Evolutionary conservation across 2,888 invertebrate species (phyloP).

Genomic region (Brachyptera putata): DNA sequence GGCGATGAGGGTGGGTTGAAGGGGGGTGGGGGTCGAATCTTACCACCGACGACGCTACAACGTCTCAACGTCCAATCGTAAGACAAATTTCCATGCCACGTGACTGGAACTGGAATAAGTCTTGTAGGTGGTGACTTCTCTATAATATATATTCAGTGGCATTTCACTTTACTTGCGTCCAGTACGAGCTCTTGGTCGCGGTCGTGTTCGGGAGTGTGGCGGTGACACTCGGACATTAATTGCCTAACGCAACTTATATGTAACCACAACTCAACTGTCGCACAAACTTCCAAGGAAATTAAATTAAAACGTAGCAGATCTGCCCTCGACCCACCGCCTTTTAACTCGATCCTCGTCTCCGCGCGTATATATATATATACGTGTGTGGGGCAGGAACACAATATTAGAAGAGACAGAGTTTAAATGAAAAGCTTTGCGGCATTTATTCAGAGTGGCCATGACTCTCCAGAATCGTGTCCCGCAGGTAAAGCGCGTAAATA

Average conservation of each 20-base stretch:
- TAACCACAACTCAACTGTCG: constrained; percentile 18
- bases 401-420: background rate
- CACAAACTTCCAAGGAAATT: background rate
- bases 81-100: constrained; percentile 12
- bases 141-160: background rate
- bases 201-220: no score
- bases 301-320: constrained; percentile 16
- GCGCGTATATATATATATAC: no score
- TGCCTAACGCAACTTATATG: constrained; percentile 21
- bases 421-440: background rate
- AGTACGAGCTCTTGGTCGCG: no score
- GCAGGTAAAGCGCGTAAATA: background rate
- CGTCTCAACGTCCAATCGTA: constrained; percentile 4
- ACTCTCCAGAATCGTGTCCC: background rate
- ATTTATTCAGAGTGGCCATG: background rate
- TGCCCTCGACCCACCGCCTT: background rate
- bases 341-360: background rate
- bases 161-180: no score
- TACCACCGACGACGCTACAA: no score
- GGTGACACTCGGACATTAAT: constrained; percentile 14
- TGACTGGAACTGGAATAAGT: constrained; percentile 2
- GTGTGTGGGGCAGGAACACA: no score
- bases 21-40: no score
- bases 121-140: background rate
- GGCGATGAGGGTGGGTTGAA: no score